Conservation (phyloP, 2,888 invertebrate genomes). For the Mechanitis mazaeus region DNA sequence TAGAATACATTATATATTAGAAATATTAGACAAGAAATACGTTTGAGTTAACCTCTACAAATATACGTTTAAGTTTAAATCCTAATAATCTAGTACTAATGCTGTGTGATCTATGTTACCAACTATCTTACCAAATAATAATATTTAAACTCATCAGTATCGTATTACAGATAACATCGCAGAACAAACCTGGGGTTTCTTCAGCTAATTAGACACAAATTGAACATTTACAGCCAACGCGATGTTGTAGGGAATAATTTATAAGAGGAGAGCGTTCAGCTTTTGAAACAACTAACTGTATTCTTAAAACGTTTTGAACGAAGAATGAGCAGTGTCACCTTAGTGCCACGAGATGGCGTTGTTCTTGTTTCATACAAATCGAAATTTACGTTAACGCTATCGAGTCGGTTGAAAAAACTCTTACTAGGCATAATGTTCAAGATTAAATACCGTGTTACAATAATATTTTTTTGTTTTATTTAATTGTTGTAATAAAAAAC, state of each 20-base stretch:
- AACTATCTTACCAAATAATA: conserved; percentile 17
- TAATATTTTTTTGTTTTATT: too few species aligned
- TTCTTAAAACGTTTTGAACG: not conserved
- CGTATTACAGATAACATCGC: conserved; percentile 50
- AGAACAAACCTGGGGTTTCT: conserved; percentile 51
- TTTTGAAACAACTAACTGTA: conserved; percentile 1
- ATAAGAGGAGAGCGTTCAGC: conserved; percentile 10
- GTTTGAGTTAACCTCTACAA: too few species aligned
- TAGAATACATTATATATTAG: too few species aligned
- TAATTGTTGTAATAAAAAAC: too few species aligned
- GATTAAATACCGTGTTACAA: too few species aligned
- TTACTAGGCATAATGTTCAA: too few species aligned
- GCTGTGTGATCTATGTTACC: not conserved
- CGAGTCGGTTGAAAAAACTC: too few species aligned
- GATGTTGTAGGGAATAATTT: conserved; percentile 29
- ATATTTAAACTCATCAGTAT: conserved; percentile 35
- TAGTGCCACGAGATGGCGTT: too few species aligned
- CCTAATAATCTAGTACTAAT: not conserved
- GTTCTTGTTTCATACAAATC: too few species aligned
- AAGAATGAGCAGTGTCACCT: too few species aligned
- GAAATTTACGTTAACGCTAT: too few species aligned
- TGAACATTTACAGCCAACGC: conserved; percentile 59
- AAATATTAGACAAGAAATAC: too few species aligned
- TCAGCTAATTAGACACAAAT: conserved; percentile 64
- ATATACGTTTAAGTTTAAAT: not conserved